Percentiles rank a stretch among this genome's conserved stretches.
These are phyloP conservation scores for Scaptomyza hsui DNA, from an alignment of 1,140 invertebrate genomes.

Conservation along the genomic window DNA sequence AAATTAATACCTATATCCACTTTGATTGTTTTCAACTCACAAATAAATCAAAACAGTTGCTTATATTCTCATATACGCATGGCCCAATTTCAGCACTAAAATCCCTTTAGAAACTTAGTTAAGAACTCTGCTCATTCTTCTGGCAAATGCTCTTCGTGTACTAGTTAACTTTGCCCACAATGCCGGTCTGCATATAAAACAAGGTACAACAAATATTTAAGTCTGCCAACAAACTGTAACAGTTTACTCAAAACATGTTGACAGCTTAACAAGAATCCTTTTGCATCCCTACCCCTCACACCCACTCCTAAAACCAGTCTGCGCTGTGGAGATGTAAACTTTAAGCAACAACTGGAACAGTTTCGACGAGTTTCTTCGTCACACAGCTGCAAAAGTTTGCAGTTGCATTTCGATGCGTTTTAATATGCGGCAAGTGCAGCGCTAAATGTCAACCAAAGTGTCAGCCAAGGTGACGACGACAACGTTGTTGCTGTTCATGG, in stretches of 20 bases:
- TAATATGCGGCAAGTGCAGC: slow-evolving; percentile 59
- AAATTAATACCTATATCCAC: neutral
- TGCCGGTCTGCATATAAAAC: slow-evolving; percentile 36
- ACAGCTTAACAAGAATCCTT: slow-evolving; percentile 68
- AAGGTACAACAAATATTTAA: slow-evolving; percentile 51
- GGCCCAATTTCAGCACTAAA: neutral
- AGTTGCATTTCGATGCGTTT: slow-evolving; percentile 62
- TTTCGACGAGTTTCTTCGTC: slow-evolving; percentile 16
- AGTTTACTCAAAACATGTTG: slow-evolving; percentile 77
- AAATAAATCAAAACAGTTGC: neutral
- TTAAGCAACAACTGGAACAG: slow-evolving; percentile 55
- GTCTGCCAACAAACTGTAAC: slow-evolving; percentile 49
- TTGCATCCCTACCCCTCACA: neutral
- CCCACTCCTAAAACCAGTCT: neutral
- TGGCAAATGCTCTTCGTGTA: neutral
- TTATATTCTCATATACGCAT: neutral
- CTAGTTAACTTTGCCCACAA: slow-evolving; percentile 12
- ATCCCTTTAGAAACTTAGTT: neutral
- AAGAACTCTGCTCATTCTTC: neutral
- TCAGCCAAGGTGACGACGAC: slow-evolving; percentile 46
- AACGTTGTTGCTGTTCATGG: slow-evolving; percentile 9
- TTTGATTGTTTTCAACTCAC: neutral
- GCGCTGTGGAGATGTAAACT: slow-evolving; percentile 41
- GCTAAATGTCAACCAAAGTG: slow-evolving; percentile 49
- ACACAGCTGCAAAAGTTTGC: slow-evolving; percentile 49